Percentiles rank a stretch among this genome's conserved stretches.
These are phyloP conservation scores for Antheraea pernyi DNA, from an alignment of 1,140 invertebrate genomes.

Conservation along the genomic window DNA sequence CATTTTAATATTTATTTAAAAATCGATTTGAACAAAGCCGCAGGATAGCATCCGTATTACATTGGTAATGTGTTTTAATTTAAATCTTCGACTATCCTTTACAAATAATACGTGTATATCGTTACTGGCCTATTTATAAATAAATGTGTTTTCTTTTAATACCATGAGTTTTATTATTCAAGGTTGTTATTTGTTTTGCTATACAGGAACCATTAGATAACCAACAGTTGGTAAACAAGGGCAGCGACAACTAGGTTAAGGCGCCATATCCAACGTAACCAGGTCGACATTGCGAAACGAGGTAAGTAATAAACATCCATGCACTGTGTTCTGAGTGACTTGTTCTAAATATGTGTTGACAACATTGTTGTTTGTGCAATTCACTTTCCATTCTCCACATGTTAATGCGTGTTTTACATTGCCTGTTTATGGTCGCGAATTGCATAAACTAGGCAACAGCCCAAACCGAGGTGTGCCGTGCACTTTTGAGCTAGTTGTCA, in stretches of 20 bases:
- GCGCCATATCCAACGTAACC: constrained; percentile 44
- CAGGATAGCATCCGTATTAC: too few species aligned
- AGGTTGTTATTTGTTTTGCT: constrained; percentile 4
- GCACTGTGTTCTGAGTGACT: constrained; percentile 38
- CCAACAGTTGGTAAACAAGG: constrained; percentile 51
- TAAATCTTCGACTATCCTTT: too few species aligned
- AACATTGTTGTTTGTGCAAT: constrained; percentile 43
- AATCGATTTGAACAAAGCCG: too few species aligned
- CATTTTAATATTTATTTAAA: too few species aligned
- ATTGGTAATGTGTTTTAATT: too few species aligned
- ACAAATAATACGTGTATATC: too few species aligned
- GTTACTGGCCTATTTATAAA: background rate
- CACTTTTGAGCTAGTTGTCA: too few species aligned
- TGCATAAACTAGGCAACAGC: too few species aligned
- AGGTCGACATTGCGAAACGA: constrained; percentile 59
- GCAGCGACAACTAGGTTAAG: constrained; percentile 56
- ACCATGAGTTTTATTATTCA: background rate
- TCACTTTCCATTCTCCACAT: constrained; percentile 39
- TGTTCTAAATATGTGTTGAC: constrained; percentile 43
- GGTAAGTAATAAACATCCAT: constrained; percentile 63
- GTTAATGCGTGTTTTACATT: background rate
- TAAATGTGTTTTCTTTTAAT: too few species aligned
- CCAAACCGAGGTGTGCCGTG: too few species aligned
- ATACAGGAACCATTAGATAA: constrained; percentile 14
- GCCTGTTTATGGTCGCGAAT: too few species aligned